Percentiles rank a stretch among this genome's conserved stretches.
Conservation (phyloP, 2,888 invertebrate genomes). For the Eupithecia subfuscata region DNA sequence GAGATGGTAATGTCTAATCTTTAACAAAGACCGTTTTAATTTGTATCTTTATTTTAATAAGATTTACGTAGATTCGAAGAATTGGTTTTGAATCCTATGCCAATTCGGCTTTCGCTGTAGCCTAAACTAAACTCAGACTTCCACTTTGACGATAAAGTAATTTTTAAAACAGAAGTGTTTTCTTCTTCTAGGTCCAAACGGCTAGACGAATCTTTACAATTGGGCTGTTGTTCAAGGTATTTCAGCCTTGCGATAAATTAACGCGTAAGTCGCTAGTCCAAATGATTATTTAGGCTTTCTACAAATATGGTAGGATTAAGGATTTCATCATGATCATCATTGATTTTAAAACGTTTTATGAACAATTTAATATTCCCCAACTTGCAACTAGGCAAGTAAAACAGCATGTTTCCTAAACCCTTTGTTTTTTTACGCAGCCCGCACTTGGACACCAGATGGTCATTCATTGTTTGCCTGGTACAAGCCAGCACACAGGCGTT, state of each 20-base stretch:
- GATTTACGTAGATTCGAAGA: neutral
- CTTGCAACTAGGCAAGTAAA: slow-evolving; percentile 16
- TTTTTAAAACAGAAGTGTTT: too few species aligned
- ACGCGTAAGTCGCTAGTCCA: too few species aligned
- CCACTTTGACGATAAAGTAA: neutral
- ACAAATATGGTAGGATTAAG: neutral
- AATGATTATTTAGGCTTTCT: neutral
- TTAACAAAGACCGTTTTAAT: neutral
- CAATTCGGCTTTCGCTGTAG: neutral
- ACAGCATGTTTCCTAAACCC: slow-evolving; percentile 24
- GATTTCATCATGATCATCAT: neutral
- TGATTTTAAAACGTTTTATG: neutral
- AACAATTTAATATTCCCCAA: neutral
- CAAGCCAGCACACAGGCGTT: slow-evolving; percentile 48
- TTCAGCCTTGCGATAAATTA: too few species aligned
- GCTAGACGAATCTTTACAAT: neutral
- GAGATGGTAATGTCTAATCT: neutral
- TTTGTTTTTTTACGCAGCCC: slow-evolving; percentile 50
- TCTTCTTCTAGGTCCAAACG: neutral
- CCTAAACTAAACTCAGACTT: neutral
- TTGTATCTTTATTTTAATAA: neutral
- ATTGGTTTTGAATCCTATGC: neutral
- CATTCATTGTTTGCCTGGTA: slow-evolving; percentile 59
- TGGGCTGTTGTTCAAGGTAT: too few species aligned
- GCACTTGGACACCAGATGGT: slow-evolving; percentile 80